Evolutionary conservation across 2,797 vertebrate species (phyloP), one percentile per base, ranked within the genome.

Genomic region (Anniella stebbinsi): DNA sequence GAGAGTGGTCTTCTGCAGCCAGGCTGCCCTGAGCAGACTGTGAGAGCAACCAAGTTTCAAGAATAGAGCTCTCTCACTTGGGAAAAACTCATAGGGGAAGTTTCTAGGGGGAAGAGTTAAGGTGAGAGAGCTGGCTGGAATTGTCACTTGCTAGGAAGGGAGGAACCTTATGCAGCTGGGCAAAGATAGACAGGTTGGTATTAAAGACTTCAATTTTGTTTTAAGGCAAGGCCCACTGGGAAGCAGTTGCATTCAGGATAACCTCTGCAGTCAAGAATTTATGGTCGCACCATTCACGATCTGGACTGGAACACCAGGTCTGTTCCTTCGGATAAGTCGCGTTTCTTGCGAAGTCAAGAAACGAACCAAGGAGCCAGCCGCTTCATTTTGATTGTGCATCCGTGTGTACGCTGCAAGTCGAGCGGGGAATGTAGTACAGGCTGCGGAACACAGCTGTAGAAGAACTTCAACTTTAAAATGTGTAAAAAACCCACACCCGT

Each of bases 401-500:
- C 93, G 75, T 89, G 91, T 91, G 82, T 36, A 60, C 33, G 85
- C 89, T 80, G 89, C 57, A 93, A 91, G 92, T 23, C 81, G 92
- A 72, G 33, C 11, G 15, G 48, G 70, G 21, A 38, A 4, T 6
- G 51, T 13, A 17, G 23, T 12, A 25, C 1, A 2, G 12, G 60
- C 21, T 25, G 23, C 38, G 28, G 36, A 18, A 30, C 9, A 51
- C 21, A 2, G 9, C 23, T 41, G 25, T 21, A 18, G 1, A 2
- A 25, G 21, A 41, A 21, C 2, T 2, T 76, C 38, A 10, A 11
- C 30, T 70, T 89, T 88, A 94, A 67, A 94, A 91, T 77, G 90
- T 92, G 70, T 89, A n/a, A n/a, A 91, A 63, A 66, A 54, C 41
- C 76, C 60, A 23, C 51, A 8, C 51, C 4, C 51, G 3, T 8